Evolutionary conservation across 1,140 invertebrate species (phyloP).

Genomic region (Drosophila sechellia): DNA sequence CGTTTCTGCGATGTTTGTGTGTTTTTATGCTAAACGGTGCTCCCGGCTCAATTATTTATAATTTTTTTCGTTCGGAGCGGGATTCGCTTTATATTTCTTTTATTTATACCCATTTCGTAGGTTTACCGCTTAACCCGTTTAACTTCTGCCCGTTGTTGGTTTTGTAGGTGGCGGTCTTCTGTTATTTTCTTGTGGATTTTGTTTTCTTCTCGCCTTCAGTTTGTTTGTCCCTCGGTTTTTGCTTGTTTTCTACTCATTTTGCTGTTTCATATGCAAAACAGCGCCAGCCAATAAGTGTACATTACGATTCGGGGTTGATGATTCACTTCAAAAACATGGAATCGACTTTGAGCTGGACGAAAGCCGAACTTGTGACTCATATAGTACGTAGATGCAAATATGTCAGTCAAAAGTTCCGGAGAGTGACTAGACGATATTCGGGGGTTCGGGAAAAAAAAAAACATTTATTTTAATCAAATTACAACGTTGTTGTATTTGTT

Average conservation of each 20-base stretch:
- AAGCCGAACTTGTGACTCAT: conserved; percentile 40
- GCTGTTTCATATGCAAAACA: conserved; percentile 64
- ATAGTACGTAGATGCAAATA: background rate
- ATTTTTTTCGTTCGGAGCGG: conserved; percentile 43
- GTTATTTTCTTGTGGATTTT: conserved; percentile 11
- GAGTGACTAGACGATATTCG: background rate
- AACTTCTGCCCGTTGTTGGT: conserved; percentile 24
- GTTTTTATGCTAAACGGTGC: conserved; percentile 47
- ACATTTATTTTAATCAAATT: too few relatives aligned
- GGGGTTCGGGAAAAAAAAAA: background rate
- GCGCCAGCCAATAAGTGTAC: conserved; percentile 44
- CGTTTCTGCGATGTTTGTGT: conserved; percentile 17
- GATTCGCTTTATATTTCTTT: conserved; percentile 22
- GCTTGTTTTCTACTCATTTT: conserved; percentile 20
- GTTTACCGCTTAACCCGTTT: conserved; percentile 69
- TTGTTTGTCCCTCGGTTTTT: conserved; percentile 28
- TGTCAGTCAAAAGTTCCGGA: background rate
- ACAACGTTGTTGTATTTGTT: too few relatives aligned
- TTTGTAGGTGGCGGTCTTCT: conserved; percentile 15
- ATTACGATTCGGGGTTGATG: conserved; percentile 55
- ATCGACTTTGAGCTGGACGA: conserved; percentile 57
- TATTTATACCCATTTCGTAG: conserved; percentile 36
- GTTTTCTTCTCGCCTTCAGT: conserved; percentile 7
- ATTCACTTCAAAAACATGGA: conserved; percentile 68
- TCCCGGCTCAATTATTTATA: conserved; percentile 50